Base-by-base conservation (phyloP, 2,113 vertebrate genomes). In the Motacilla alba region DNA sequence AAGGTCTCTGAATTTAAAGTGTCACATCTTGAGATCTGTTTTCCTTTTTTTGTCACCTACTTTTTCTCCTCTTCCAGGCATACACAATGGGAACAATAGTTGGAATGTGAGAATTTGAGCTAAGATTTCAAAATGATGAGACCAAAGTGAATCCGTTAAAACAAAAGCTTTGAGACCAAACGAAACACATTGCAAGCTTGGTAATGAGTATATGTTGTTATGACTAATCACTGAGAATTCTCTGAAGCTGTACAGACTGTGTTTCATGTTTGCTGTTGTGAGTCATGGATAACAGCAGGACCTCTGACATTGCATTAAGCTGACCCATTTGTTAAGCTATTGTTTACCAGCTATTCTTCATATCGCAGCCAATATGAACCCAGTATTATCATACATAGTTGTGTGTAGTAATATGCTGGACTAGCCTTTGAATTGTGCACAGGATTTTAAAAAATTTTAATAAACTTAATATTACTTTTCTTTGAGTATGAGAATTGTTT, bases 281-380 rank as follows among this genome's bases (percentile, higher is more conserved):
- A 97, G 47, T 96, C 91, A 90, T 80, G 87, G 82, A 84, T 89
- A 96, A 95, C 95, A 96, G 95, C 76, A 95, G 89, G 92, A 95
- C 91, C 95, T 88, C 92, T 95, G 80, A 89, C 89, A 83, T 70
- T 90, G 83, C 83, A 82, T 67, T 78, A 90, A 92, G 84, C 89
- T 94, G 96, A 92, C 75, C 62, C 67, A 92, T 96, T 97, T 95
- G 52, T 92, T 96, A 92, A 94, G 47, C 92, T 95, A 76, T 94
- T 95, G 79, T 97, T 96, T 91, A 41, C 30, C 87, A 96, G 27
- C 17, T 91, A 23, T 60, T 69, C 87, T 95, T 87, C 76, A 44
- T 83, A 88, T 73, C 62, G 74, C 90, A 92, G 87, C 83, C 41
- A 58, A 16, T 44, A 67, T 35, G 70, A 87, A 55, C 90, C 78